Conservation (phyloP, 1,140 invertebrate species). For the Radopholus similis region DNA sequence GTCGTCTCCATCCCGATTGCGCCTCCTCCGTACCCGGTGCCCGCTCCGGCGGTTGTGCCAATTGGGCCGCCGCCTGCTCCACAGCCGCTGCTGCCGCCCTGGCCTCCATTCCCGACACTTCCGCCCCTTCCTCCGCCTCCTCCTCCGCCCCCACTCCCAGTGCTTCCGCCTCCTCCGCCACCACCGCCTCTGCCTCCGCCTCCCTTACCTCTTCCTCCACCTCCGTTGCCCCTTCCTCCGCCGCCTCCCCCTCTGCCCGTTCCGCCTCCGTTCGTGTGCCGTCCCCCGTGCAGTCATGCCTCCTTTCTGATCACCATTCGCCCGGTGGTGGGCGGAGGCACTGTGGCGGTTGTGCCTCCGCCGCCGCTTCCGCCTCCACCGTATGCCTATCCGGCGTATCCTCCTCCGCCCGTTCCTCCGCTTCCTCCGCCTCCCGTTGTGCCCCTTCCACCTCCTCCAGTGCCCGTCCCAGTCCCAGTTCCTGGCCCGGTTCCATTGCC, state of each 20-base stretch:
- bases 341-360: not conserved
- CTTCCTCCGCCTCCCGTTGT: not conserved
- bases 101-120: not conserved
- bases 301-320: slow-evolving; percentile 9
- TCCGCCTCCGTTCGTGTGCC: not conserved
- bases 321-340: not conserved
- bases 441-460: not conserved
- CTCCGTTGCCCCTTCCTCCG: not conserved
- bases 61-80: not conserved
- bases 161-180: not conserved
- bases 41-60: not conserved
- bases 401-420: not conserved
- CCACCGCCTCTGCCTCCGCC: not conserved
- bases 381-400: not conserved
- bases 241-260: not conserved
- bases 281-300: not conserved
- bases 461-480: not conserved
- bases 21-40: not conserved
- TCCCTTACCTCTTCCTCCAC: not conserved
- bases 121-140: not conserved
- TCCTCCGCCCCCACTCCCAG: not conserved
- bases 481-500: not conserved
- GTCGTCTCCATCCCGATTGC: not conserved
- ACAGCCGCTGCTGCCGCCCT: not conserved
- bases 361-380: not conserved